phyloP scores from a whole-genome alignment of 30 jellyfish, hydroid and myxozoan species.

The Aurelia aurita region DNA sequence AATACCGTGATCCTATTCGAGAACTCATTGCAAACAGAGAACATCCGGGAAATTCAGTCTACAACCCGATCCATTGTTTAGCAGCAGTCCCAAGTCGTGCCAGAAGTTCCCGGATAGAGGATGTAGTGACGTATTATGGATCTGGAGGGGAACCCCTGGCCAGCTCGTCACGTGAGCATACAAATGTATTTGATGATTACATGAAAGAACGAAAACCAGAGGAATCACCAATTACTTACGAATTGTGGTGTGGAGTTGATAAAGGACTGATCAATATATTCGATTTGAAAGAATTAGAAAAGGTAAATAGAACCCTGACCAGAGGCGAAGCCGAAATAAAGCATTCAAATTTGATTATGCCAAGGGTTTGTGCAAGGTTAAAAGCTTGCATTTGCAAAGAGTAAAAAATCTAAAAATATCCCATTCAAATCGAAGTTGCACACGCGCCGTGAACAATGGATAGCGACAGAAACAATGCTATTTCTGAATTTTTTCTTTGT shows the following conservation, averaged over 20 bases:
- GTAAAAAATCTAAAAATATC: too few relatives aligned
- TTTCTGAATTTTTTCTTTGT: too few relatives aligned
- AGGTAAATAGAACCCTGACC: conserved; percentile 2
- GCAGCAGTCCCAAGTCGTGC: conserved; percentile 91
- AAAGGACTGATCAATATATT: conserved; percentile 85
- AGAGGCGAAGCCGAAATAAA: too few relatives aligned
- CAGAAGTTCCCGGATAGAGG: conserved; percentile 55
- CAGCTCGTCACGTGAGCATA: conserved; percentile 41
- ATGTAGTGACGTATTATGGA: conserved; percentile 45
- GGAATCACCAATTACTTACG: conserved; percentile 40
- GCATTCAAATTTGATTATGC: too few relatives aligned
- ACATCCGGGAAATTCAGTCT: conserved; percentile 46
- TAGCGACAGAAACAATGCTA: too few relatives aligned
- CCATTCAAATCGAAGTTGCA: too few relatives aligned
- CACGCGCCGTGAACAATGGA: too few relatives aligned
- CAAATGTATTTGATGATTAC: conserved; percentile 7
- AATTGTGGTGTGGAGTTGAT: conserved; percentile 98
- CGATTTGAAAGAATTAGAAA: conserved; percentile 63
- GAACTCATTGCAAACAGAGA: conserved; percentile 75
- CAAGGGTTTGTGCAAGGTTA: too few relatives aligned
- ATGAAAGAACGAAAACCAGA: not conserved
- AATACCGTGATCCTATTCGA: conserved; percentile 35
- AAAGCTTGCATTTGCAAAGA: too few relatives aligned
- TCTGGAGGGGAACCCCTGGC: conserved; percentile 73
- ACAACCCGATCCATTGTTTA: conserved; percentile 77